Conservation (phyloP, 2,888 invertebrate genomes). For the Hyles lineata region DNA sequence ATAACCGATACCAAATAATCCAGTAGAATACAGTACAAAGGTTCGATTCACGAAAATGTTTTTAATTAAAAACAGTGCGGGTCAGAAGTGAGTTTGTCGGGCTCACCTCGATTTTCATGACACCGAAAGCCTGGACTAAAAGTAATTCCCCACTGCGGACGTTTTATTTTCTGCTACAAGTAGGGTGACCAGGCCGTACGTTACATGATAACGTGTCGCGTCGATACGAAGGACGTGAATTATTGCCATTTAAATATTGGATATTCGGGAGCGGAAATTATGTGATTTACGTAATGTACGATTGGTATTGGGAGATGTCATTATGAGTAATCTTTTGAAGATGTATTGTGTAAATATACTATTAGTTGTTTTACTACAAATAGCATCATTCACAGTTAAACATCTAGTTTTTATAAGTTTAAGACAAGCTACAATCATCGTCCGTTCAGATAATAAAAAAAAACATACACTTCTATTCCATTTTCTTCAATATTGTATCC, state of each 20-base stretch:
- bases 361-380: too few species aligned
- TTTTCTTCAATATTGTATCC: too few species aligned
- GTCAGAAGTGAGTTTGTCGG: slow-evolving; percentile 51
- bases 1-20: neutral
- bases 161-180: slow-evolving; percentile 52
- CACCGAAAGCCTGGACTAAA: slow-evolving; percentile 53
- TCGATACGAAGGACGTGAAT: neutral
- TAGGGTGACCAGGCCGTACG: slow-evolving; percentile 38
- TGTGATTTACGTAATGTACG: slow-evolving; percentile 15
- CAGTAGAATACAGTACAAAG: slow-evolving; percentile 41
- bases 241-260: slow-evolving; percentile 14
- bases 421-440: too few species aligned
- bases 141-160: slow-evolving; percentile 50
- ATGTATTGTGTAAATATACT: too few species aligned
- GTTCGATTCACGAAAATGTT: slow-evolving; percentile 52
- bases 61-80: slow-evolving; percentile 64
- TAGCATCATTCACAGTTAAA: too few species aligned
- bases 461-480: too few species aligned
- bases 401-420: too few species aligned
- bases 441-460: too few species aligned
- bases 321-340: too few species aligned
- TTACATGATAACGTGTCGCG: slow-evolving; percentile 26
- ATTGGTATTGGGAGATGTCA: neutral
- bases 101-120: slow-evolving; percentile 56
- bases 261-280: neutral